Evolutionary conservation across 2,888 invertebrate species (phyloP), one percentile per base, ranked within the genome.

Genomic region (Geotrupes spiniger): DNA sequence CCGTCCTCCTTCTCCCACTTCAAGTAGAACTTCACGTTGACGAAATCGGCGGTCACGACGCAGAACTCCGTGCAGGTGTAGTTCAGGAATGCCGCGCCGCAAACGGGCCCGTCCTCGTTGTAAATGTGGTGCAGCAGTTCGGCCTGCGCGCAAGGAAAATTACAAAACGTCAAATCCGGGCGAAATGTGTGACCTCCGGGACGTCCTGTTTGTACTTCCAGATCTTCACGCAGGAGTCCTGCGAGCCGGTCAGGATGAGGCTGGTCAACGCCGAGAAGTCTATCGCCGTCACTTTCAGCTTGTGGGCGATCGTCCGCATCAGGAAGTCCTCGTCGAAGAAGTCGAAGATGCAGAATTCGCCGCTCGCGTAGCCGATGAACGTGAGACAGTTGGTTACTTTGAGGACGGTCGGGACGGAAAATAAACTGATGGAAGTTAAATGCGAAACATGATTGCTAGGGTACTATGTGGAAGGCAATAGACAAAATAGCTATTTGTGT

Each of bases 301-400:
- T 58, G 42, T 65, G 65, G 0, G 56, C 60, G 10, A 61, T 49
- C 1, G 54, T 59, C 27, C 62, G 43, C 8, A 52, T 42, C 9
- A 42, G 40, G 14, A 39, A 51, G 1, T 51, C 49, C 36, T 59
- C 51, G 26, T 63, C 55, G 11, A 59, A 53, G 10, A 62, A 42
- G 39, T 63, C 62, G 36, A 59, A 59, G 41, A 64, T 40, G 38
- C 59, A 60, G 38, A 64, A 57, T 43, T 65, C 65, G 6, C 65
- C 65, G 26, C 59, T 61, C 27, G 60, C 56, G 31, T 64, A 61
- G 2, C 60, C 65, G 28, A 63, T 43, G 11, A 62, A 51, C 8
- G 62, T 53, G 27, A 59, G 45, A 42, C 58, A 57, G 31, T 54
- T 53, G 10, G 52, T 51, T 16, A 64, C 49, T 49, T 57, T 58